phyloP scores from a whole-genome alignment of 2,888 invertebrate genomes.

The Philaethria dido region DNA sequence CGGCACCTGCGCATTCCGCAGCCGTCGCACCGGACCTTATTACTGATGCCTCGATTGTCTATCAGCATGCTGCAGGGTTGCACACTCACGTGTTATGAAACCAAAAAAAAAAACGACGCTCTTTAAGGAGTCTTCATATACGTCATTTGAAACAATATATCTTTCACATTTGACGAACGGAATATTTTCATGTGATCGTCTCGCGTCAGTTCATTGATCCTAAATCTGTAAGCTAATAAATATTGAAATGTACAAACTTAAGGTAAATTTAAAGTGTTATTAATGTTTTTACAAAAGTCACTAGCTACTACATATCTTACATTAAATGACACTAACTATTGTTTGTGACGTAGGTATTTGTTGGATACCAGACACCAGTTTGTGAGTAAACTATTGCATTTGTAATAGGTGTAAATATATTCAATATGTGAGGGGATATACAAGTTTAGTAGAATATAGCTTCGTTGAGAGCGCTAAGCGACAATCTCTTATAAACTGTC shows the following conservation, averaged over 20 bases:
- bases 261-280: too few relatives aligned
- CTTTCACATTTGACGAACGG: neutral
- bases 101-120: neutral
- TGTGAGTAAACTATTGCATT: too few relatives aligned
- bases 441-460: neutral
- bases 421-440: too few relatives aligned
- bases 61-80: neutral
- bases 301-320: too few relatives aligned
- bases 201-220: too few relatives aligned
- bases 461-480: neutral
- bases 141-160: neutral
- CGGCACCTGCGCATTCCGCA: conserved; percentile 19
- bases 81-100: neutral
- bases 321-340: too few relatives aligned
- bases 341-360: too few relatives aligned
- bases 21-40: conserved; percentile 13
- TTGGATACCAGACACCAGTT: too few relatives aligned
- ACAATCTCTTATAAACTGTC: neutral
- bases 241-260: neutral
- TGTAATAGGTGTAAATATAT: too few relatives aligned
- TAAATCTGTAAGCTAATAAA: too few relatives aligned
- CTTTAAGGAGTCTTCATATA: too few relatives aligned
- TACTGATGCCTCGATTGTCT: neutral
- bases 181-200: neutral
- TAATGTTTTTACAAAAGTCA: too few relatives aligned